A percentile compares a stretch with the other conserved stretches of the same genome.
Conservation (phyloP, 2,113 vertebrate genomes). For the Gnathonemus longibarbis region DNA sequence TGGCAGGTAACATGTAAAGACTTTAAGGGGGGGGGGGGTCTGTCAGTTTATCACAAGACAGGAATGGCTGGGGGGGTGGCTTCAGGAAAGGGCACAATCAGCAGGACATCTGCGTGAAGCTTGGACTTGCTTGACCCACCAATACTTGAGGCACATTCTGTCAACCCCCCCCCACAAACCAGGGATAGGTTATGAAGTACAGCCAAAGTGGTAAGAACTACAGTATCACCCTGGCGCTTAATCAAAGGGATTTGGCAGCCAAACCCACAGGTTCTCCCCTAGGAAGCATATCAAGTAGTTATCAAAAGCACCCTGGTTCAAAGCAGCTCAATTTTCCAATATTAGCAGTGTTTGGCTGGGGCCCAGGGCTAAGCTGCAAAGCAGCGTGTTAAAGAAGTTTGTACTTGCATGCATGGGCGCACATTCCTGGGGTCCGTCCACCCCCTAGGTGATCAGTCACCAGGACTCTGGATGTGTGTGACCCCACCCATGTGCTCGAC, state of each 20-base stretch:
- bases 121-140: conserved; percentile 62
- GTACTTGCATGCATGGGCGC: conserved; percentile 70
- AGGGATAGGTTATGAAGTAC: conserved; percentile 72
- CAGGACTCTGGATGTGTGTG: conserved; percentile 46
- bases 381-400: conserved; percentile 81
- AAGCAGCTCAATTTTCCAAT: conserved; percentile 97
- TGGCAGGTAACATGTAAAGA: conserved; percentile 58
- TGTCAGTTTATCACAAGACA: conserved; percentile 70
- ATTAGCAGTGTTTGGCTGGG: conserved; percentile 85
- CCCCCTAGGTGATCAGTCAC: conserved; percentile 59
- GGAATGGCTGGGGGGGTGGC: conserved; percentile 31
- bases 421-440: conserved; percentile 54
- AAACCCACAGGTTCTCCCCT: conserved; percentile 96
- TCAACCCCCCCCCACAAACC: conserved; percentile 62
- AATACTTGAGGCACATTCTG: conserved; percentile 66
- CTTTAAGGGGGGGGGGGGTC: conserved; percentile 47
- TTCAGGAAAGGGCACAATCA: neutral
- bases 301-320: conserved; percentile 99
- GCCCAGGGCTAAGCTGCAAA: conserved; percentile 79
- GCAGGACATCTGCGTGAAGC: neutral
- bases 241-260: conserved; percentile 98
- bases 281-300: conserved; percentile 98
- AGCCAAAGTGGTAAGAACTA: conserved; percentile 76
- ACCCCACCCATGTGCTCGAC: conserved; percentile 45
- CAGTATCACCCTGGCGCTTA: conserved; percentile 88